These are phyloP conservation scores for Rhaphigaster nebulosa DNA, from an alignment of 2,888 invertebrate species.

Conservation along the genomic window DNA sequence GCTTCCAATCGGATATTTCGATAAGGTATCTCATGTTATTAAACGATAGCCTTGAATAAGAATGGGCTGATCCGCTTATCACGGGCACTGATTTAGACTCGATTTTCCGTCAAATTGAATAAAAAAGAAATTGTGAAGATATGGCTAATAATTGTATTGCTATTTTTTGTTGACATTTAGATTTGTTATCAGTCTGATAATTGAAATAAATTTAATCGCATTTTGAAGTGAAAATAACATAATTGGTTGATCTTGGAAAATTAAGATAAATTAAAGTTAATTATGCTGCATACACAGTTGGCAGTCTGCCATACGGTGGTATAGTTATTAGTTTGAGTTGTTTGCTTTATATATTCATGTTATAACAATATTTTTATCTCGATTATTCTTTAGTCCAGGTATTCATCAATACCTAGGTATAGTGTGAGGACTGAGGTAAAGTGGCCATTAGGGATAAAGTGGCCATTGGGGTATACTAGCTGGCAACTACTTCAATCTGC, in stretches of 20 bases:
- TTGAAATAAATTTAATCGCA: not conserved
- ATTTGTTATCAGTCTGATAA: not conserved
- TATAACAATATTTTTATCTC: no score
- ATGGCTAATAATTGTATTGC: not conserved
- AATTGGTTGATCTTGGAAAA: not conserved
- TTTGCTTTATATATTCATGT: no score
- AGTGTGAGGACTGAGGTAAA: no score
- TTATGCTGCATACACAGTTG: not conserved
- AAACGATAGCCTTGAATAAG: conserved; percentile 29
- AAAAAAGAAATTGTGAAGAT: conserved; percentile 16
- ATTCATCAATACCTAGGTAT: no score
- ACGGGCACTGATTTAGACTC: not conserved
- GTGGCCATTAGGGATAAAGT: no score
- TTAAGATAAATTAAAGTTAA: not conserved
- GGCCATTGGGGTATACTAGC: no score
- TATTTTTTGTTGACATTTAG: not conserved
- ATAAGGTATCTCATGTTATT: conserved; percentile 7
- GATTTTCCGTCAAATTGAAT: conserved; percentile 22
- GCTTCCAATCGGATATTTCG: not conserved
- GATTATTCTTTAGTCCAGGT: no score
- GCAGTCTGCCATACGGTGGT: not conserved
- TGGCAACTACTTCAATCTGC: no score
- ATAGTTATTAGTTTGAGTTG: no score
- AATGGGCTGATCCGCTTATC: conserved; percentile 8
- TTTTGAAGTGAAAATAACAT: not conserved